A percentile compares a stretch with the other conserved stretches of the same genome.
These are phyloP conservation scores for Drosophila biarmipes DNA, from an alignment of 1,140 invertebrate genomes.

Conservation along the genomic window DNA sequence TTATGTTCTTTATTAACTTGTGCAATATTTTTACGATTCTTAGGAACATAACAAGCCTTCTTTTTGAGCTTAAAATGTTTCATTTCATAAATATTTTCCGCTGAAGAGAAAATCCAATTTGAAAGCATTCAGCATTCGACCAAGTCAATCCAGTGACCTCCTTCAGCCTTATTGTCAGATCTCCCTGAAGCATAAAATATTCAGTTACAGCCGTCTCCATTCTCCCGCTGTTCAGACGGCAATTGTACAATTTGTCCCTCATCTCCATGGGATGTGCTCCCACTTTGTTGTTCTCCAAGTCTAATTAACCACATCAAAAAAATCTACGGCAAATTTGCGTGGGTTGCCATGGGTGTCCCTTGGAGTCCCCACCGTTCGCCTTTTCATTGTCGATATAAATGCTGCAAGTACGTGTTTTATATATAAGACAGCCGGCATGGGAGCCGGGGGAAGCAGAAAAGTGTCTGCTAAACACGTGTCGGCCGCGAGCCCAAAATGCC, in stretches of 20 bases:
- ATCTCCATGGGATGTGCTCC: slow-evolving; percentile 37
- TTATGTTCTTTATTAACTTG: not conserved
- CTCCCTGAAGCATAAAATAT: slow-evolving; percentile 67
- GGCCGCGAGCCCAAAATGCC: slow-evolving; percentile 25
- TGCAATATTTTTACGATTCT: not conserved
- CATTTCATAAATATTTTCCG: no score
- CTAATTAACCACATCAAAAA: slow-evolving; percentile 79
- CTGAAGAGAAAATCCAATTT: not conserved
- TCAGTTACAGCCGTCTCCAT: slow-evolving; percentile 58
- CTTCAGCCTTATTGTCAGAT: slow-evolving; percentile 35
- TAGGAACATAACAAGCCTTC: not conserved
- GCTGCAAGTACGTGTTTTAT: slow-evolving; percentile 73
- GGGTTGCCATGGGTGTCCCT: slow-evolving; percentile 28
- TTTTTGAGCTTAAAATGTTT: no score
- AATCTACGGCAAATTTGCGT: slow-evolving; percentile 76
- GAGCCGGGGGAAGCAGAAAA: slow-evolving; percentile 11
- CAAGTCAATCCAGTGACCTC: not conserved
- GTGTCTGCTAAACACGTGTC: slow-evolving; percentile 39
- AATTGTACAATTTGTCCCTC: slow-evolving; percentile 69
- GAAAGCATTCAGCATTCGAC: slow-evolving; percentile 37
- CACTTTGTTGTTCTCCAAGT: slow-evolving; percentile 68
- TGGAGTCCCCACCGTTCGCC: slow-evolving; percentile 5
- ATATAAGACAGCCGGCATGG: slow-evolving; percentile 22
- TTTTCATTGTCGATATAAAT: slow-evolving; percentile 62
- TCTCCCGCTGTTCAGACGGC: slow-evolving; percentile 1